Evolutionary conservation across 2,113 vertebrate species (phyloP), one percentile per base, ranked within the genome.

Genomic region (Lampris incognitus): DNA sequence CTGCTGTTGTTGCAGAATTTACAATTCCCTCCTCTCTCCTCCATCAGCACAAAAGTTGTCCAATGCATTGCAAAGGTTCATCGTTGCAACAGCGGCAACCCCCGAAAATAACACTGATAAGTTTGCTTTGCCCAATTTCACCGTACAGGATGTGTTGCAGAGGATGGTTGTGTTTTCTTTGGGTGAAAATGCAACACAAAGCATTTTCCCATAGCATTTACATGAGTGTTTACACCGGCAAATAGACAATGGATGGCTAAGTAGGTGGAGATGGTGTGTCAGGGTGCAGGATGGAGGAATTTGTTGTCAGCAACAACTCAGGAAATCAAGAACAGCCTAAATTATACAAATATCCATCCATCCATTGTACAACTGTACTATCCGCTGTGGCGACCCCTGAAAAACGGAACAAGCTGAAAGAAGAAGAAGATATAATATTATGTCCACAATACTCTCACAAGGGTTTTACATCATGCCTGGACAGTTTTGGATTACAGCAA

Each of bases 181-280:
- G 76, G 71, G 67, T 6, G 51, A 82, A 81, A 81, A 79, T 55
- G 82, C 61, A 64, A 71, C 70, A 86, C 85, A 65, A 82, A 76
- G 71, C 1, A 2, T 83, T 88, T 93, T 94, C 94, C 89, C 93
- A 94, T 94, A 93, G 69, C 40, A 94, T 94, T 94, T 94, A 92
- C 94, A 94, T 95, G 89, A 62, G 80, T 69, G 82, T 91, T 94
- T 93, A 93, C 93, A 93, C 90, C 94, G 71, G 85, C 93, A 94
- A 94, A 94, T 94, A 9, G 38, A 52, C 87, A 79, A 69, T 57
- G 24, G 70, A 81, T 85, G 87, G 81, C 87, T 85, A 69, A 72
- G 78, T 89, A 90, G 84, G 72, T 79, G 84, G 73, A 87, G 78
- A 89, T 81, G 50, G 74, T 83, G 72, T 70, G 69, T 67, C 84